Conservation (phyloP, 2,888 invertebrate genomes). For the Xestia ashworthii region DNA sequence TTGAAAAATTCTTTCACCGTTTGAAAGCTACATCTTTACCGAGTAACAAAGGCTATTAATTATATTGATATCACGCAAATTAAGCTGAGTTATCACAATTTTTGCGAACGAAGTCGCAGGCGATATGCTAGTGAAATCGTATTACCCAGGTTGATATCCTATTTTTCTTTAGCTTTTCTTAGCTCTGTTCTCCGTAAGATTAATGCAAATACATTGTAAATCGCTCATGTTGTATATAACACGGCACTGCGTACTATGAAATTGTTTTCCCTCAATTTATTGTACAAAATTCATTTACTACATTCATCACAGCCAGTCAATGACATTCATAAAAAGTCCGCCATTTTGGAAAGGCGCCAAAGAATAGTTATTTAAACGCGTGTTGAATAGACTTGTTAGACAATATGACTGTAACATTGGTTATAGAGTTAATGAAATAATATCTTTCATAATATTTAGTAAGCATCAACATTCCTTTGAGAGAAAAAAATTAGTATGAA, state of each 20-base stretch:
- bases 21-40: no score
- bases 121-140: not conserved
- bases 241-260: not conserved
- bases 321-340: slow-evolving; percentile 51
- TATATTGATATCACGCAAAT: no score
- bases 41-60: no score
- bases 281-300: not conserved
- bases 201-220: not conserved
- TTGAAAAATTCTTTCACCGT: no score
- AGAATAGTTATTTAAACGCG: slow-evolving; percentile 24
- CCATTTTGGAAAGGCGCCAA: slow-evolving; percentile 55
- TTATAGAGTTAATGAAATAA: slow-evolving; percentile 17
- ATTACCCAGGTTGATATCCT: no score
- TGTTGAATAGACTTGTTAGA: slow-evolving; percentile 28
- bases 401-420: slow-evolving; percentile 10
- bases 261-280: not conserved
- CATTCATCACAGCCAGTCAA: slow-evolving; percentile 38
- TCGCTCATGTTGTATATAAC: not conserved
- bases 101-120: no score
- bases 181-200: not conserved
- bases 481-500: not conserved
- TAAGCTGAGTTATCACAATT: no score
- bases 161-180: not conserved
- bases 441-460: slow-evolving; percentile 3
- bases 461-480: not conserved